These are phyloP conservation scores for Crocuta crocuta DNA, from an alignment of 2,113 vertebrate genomes.

Conservation along the genomic window DNA sequence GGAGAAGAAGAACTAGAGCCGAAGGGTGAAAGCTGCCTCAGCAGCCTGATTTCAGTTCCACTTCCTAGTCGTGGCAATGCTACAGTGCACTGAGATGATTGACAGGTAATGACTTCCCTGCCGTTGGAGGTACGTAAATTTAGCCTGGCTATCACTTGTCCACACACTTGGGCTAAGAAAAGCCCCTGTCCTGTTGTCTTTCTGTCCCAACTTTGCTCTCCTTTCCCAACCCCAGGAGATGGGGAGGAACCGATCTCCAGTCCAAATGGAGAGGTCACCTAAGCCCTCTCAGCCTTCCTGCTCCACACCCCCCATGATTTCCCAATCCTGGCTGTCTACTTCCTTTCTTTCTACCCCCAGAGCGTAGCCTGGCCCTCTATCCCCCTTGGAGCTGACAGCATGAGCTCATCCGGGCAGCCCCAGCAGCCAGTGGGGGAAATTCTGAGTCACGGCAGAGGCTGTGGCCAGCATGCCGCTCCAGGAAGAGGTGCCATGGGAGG, in stretches of 20 bases:
- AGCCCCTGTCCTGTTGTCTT: neutral
- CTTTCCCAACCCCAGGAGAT: neutral
- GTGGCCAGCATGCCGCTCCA: slow-evolving; percentile 36
- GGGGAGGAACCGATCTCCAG: neutral
- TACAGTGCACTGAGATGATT: accelerated
- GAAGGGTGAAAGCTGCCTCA: accelerated
- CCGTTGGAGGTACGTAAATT: neutral
- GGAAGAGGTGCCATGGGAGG: neutral
- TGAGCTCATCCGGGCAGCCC: slow-evolving; percentile 79
- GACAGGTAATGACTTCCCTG: neutral
- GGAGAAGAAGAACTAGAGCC: neutral
- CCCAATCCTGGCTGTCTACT: slow-evolving; percentile 47
- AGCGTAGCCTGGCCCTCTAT: neutral
- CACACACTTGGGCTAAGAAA: neutral
- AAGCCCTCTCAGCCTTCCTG: neutral
- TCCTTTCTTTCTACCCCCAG: neutral
- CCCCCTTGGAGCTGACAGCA: slow-evolving; percentile 60
- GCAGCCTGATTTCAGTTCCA: neutral
- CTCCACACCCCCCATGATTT: neutral
- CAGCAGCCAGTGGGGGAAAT: slow-evolving; percentile 52
- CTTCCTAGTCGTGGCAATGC: accelerated
- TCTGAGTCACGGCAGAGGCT: slow-evolving; percentile 67
- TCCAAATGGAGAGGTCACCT: neutral
- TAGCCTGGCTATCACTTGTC: neutral
- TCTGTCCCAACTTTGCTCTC: neutral